Evolutionary conservation across 2,113 vertebrate genomes (phyloP), one percentile per base, ranked within the genome.

Genomic region (Peromyscus polionotus): DNA sequence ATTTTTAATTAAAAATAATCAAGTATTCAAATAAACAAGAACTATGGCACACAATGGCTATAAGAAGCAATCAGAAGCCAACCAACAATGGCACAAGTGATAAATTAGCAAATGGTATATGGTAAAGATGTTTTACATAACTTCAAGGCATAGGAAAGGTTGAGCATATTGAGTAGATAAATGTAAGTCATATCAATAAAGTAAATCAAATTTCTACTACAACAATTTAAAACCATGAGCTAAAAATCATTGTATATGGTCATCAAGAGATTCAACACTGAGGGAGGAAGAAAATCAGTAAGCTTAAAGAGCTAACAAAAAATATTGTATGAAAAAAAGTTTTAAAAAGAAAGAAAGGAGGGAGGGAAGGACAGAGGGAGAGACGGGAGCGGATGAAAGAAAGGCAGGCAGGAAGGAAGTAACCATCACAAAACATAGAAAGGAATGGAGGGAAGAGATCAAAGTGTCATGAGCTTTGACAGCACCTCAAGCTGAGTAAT

Each of bases 291-390:
- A 80, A 57, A 57, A n/a, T 36, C 10, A 59, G 2, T n/a, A 11
- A n/a, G 59, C 79, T 59, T n/a, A 57, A 59, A 59, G 36, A n/a
- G 20, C 19, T 59, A n/a, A n/a, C 54, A 81, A 36, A 54, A 59
- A 59, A 83, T 39, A 39, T 39, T 7, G 5, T 59, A 59, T 39
- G n/a, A 51, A 83, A 59, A 59, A 39, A 39, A 7, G 11, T 39
- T 81, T 24, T 39, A 39, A 39, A 81, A 33, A 81, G 5, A 24
- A 81, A 81, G 33, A 13, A 59, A 12, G 11, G 11, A 24, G 2
- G 8, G 8, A 54, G 31, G 17, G 45, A 33, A 7, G 16, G 7
- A 36, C 14, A 3, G 2, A 48, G 12, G 13, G 1, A 16, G 5
- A 51, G 51, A 54, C 16, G 7, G 1, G 16, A 14, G 3, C 33